A percentile compares a stretch with the other conserved stretches of the same genome.
Conservation (phyloP, 2,888 invertebrate genomes). For the Nephrotoma flavescens region DNA sequence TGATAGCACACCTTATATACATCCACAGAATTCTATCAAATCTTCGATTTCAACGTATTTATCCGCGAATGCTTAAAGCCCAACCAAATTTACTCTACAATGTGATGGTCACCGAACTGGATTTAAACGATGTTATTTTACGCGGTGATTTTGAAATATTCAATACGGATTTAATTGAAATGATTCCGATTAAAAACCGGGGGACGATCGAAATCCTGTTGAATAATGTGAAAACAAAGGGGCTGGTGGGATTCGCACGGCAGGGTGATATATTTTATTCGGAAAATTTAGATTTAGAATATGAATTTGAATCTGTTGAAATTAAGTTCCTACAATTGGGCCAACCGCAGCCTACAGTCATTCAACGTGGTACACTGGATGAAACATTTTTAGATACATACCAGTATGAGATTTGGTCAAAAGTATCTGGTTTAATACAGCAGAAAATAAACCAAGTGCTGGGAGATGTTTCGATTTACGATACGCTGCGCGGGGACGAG, state of each 20-base stretch:
- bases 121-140: neutral
- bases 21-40: neutral
- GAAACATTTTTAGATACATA: neutral
- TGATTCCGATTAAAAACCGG: neutral
- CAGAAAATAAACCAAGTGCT: neutral
- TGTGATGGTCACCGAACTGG: neutral
- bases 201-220: neutral
- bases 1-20: neutral
- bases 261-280: neutral
- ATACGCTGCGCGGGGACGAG: neutral
- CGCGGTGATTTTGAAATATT: neutral
- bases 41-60: neutral
- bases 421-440: neutral
- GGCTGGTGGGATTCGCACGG: neutral
- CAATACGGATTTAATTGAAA: neutral
- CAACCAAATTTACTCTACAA: neutral
- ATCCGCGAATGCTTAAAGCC: neutral
- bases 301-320: neutral
- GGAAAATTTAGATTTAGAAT: neutral
- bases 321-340: neutral
- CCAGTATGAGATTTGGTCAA: neutral
- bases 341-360: neutral
- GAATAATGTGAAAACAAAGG: neutral
- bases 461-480: neutral
- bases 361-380: neutral